Base-by-base conservation (phyloP, 2,888 invertebrate species). In the Amphipoea oculea region DNA sequence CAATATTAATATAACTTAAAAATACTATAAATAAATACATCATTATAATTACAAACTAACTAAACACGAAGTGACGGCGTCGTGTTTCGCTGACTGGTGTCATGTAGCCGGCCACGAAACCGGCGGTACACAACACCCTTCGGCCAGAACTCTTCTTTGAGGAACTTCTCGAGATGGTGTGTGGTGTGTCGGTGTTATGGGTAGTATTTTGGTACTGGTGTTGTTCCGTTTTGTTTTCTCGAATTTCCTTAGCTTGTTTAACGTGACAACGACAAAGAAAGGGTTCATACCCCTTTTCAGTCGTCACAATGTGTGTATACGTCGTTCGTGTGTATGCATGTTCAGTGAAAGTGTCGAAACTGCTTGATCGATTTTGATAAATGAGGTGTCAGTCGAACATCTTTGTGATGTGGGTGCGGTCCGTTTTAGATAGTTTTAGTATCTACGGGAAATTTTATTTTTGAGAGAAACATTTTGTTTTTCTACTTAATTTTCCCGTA, bases 291-390 rank as follows among this genome's bases (percentile, higher is more conserved):
- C 45, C 81, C n/a, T 42, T 74, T 6, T 57, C 20, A 40, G 20
- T 57, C 11, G 4, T 1, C 40, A 57, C 17, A 17, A 1, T 70
- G 4, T 36, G 17, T 40, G 6, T 68, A 65, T 65, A 60, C 0
- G 20, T 66, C 7, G 17, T 63, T 29, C 11, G 14, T 65, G 51
- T n/a, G 12, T 65, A 66, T 62, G 62, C 42, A 54, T 71, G 36
- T 72, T 72, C 40, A 23, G 9, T 45, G n/a, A 76, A 79, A 70
- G 12, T 84, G 73, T 77, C 73, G 20, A 86, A 82, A 84, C 42
- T 71, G 40, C 20, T 73, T 74, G 84, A 86, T 84, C 63, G 86
- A 86, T 77, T 68, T 82, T 86, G 77, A 84, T 84, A 74, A 81
- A 81, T 66, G 77, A 78, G 51, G 76, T 87, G 75, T 74, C 79